Percentiles rank a stretch among this genome's conserved stretches.
These are phyloP conservation scores for Platyrinchus mystaceus DNA, from an alignment of 2,797 vertebrate species.

Conservation along the genomic window DNA sequence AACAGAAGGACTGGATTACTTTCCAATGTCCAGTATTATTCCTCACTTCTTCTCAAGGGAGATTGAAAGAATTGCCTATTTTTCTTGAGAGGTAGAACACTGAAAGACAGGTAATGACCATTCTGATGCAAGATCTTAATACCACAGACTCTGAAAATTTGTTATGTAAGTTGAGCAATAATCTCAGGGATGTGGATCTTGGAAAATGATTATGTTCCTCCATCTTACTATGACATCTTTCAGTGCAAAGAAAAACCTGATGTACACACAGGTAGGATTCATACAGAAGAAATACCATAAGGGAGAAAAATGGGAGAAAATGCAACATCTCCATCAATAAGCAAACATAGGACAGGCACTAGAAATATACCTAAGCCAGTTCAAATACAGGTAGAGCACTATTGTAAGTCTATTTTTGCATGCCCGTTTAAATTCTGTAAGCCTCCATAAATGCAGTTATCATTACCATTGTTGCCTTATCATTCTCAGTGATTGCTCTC, in stretches of 20 bases:
- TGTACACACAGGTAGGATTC: not conserved
- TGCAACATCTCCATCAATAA: not conserved
- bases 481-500: slow-evolving; percentile 73
- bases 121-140: not conserved
- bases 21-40: not conserved
- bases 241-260: not conserved
- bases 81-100: slow-evolving; percentile 4
- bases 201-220: not conserved
- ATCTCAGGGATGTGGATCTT: slow-evolving; percentile 18
- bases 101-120: not conserved
- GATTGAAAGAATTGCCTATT: not conserved
- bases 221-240: not conserved
- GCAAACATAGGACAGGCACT: not conserved
- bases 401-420: slow-evolving; percentile 50
- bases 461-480: slow-evolving; percentile 75
- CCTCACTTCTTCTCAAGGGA: not conserved
- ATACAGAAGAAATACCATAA: not conserved
- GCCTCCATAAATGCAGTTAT: slow-evolving; percentile 74
- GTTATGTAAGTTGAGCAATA: slow-evolving; percentile 8
- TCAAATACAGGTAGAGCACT: slow-evolving; percentile 42
- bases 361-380: slow-evolving; percentile 9
- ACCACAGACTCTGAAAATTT: slow-evolving; percentile 1
- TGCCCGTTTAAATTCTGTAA: slow-evolving; percentile 61
- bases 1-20: not conserved
- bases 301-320: not conserved